phyloP scores from a whole-genome alignment of 1,140 invertebrate species.

The Trachymyrmex septentrionalis region DNA sequence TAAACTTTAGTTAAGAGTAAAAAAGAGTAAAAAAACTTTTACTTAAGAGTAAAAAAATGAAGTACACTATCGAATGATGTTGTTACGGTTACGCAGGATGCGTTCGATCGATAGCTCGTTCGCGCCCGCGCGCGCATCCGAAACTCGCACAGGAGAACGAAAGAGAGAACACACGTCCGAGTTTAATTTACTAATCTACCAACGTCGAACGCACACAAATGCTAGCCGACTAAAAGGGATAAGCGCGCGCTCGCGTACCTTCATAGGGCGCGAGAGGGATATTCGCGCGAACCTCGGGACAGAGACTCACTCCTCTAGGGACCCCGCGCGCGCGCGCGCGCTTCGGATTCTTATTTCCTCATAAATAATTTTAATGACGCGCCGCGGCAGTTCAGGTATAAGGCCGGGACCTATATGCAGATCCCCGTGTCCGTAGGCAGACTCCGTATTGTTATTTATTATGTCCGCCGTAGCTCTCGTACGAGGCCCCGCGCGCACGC shows the following conservation, averaged over 20 bases:
- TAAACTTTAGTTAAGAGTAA: background rate
- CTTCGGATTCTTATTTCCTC: conserved; percentile 83
- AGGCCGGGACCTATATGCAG: conserved; percentile 73
- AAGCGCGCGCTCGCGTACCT: conserved; percentile 61
- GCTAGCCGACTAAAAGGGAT: conserved; percentile 65
- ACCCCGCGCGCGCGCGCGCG: conserved; percentile 42
- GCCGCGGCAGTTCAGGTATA: conserved; percentile 81
- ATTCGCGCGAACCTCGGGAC: conserved; percentile 52
- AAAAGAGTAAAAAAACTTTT: background rate
- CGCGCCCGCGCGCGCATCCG: background rate
- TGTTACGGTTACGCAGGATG: background rate
- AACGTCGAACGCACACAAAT: conserved; percentile 64
- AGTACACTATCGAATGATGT: background rate
- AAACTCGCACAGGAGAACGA: background rate
- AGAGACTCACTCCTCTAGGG: conserved; percentile 71
- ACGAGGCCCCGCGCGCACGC: conserved; percentile 35
- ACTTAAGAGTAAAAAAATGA: background rate
- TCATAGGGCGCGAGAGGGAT: conserved; percentile 58
- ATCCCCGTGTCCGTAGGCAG: conserved; percentile 78
- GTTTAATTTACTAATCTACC: conserved; percentile 77
- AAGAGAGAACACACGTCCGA: conserved; percentile 30
- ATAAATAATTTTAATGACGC: conserved; percentile 85
- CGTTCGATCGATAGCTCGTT: conserved; percentile 18
- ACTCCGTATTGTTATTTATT: conserved; percentile 82
- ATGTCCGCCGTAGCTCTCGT: conserved; percentile 71